Conservation (phyloP, 1,140 invertebrate species). For the Sipha flava region DNA sequence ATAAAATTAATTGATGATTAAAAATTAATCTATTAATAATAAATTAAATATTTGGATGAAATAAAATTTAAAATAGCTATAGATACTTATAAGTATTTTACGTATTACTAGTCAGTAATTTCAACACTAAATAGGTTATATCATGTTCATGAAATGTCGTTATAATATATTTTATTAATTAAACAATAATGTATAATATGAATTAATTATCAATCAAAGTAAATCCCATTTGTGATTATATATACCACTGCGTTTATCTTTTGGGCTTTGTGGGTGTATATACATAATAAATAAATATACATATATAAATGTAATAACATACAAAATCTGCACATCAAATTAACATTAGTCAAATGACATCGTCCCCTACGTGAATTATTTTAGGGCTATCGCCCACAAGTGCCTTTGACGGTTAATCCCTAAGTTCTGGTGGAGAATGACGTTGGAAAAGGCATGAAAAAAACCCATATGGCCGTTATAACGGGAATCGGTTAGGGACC, state of each 20-base stretch:
- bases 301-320: background rate
- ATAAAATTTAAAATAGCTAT: no score
- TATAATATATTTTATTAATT: background rate
- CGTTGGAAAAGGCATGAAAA: background rate
- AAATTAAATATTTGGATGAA: no score
- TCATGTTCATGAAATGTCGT: background rate
- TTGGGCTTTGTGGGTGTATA: background rate
- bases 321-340: conserved; percentile 9
- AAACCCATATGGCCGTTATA: conserved; percentile 9
- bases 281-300: background rate
- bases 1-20: no score
- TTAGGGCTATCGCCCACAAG: background rate
- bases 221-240: background rate
- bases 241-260: background rate
- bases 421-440: background rate
- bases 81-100: no score
- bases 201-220: background rate
- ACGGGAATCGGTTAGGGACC: background rate
- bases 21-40: no score
- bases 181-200: background rate
- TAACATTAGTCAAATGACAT: conserved; percentile 13
- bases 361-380: background rate
- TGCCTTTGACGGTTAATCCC: conserved; percentile 17
- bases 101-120: background rate
- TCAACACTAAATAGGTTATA: background rate